Percentiles rank a stretch among this genome's conserved stretches.
Evolutionary conservation across 35 echinoderm and acorn worm species (phyloP).

Genomic region (Ophioderma brevispina): DNA sequence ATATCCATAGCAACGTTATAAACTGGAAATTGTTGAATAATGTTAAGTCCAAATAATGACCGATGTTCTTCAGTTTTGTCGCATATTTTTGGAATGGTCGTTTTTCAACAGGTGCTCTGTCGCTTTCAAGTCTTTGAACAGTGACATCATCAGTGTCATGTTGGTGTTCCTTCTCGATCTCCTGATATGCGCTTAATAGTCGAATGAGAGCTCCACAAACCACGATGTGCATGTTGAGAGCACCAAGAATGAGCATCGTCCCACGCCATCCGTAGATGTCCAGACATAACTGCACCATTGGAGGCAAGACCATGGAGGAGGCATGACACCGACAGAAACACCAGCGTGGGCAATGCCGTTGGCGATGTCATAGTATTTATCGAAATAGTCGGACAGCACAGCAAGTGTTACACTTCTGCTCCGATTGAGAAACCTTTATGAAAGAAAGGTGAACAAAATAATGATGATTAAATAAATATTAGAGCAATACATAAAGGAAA

Average conservation of each 20-base stretch:
- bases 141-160: too few species aligned
- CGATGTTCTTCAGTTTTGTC: not conserved
- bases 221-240: not conserved
- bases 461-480: not conserved
- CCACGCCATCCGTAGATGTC: not conserved
- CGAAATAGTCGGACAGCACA: not conserved
- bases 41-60: not conserved
- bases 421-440: not conserved
- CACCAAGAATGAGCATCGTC: not conserved
- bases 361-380: too few species aligned
- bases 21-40: not conserved
- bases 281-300: not conserved
- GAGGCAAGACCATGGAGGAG: not conserved
- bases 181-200: too few species aligned
- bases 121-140: too few species aligned
- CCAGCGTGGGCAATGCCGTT: not conserved
- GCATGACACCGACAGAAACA: not conserved
- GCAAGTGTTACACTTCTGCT: not conserved
- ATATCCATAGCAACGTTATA: not conserved
- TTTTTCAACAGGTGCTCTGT: not conserved
- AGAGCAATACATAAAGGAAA: too few species aligned
- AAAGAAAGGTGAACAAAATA: not conserved
- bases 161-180: too few species aligned
- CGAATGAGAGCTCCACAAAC: not conserved
- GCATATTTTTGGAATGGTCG: not conserved